These are phyloP conservation scores for Ridgeia piscesae DNA, from an alignment of 1,140 invertebrate species.

Conservation along the genomic window DNA sequence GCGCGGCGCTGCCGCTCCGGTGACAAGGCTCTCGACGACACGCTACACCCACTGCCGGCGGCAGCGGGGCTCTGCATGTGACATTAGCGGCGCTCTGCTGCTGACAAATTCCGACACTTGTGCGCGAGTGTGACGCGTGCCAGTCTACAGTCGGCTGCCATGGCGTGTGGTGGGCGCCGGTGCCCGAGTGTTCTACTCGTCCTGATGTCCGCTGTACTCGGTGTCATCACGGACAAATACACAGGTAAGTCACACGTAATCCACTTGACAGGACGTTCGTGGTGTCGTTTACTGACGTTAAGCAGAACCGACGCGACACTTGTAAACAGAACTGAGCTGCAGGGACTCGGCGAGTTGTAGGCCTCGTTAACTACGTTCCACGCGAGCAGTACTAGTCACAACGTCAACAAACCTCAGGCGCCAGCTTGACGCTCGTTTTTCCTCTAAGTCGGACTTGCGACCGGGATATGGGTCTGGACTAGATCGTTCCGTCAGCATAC, in stretches of 20 bases:
- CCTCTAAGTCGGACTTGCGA: too few species aligned
- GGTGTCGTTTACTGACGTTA: background rate
- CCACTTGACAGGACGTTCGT: background rate
- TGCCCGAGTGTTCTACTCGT: background rate
- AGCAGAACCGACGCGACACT: background rate
- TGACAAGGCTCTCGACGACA: background rate
- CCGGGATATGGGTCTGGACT: too few species aligned
- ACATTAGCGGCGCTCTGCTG: background rate
- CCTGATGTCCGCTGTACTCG: background rate
- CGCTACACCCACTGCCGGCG: background rate
- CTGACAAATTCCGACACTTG: background rate
- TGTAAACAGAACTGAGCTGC: background rate
- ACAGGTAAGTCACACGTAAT: background rate
- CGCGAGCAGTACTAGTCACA: background rate
- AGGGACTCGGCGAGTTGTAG: background rate
- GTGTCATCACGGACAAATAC: background rate
- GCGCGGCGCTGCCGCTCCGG: background rate
- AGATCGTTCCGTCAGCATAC: too few species aligned
- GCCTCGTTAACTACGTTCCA: background rate
- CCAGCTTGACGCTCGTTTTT: background rate
- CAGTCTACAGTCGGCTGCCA: background rate
- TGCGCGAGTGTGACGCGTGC: background rate
- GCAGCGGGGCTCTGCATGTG: background rate
- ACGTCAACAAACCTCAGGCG: background rate
- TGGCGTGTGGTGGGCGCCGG: background rate